Conservation (phyloP, 1,140 invertebrate species). For the Caenorhabditis tropicalis region DNA sequence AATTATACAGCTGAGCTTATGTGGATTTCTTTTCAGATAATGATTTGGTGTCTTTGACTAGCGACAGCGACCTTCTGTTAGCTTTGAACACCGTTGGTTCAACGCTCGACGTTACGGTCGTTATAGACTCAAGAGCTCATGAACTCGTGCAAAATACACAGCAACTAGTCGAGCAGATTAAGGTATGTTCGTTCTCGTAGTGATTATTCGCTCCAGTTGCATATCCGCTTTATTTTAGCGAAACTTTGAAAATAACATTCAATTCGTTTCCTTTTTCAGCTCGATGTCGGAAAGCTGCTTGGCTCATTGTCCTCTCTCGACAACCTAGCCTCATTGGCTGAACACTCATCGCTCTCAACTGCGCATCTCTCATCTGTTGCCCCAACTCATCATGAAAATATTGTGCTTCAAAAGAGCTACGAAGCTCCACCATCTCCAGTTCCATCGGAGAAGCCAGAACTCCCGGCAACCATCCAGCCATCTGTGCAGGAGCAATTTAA, state of each 20-base stretch:
- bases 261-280: constrained; percentile 30
- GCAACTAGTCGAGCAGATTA: constrained; percentile 32
- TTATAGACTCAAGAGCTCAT: constrained; percentile 39
- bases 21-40: constrained; percentile 52
- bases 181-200: no score
- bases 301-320: not conserved
- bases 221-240: no score
- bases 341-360: not conserved
- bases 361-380: not conserved
- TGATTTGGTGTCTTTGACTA: constrained; percentile 62
- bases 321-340: not conserved
- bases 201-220: no score
- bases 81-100: constrained; percentile 52
- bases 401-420: constrained; percentile 12
- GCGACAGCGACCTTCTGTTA: constrained; percentile 62
- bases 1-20: not conserved
- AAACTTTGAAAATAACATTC: no score
- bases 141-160: not conserved
- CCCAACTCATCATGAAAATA: not conserved
- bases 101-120: constrained; percentile 34
- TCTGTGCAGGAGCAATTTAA: constrained; percentile 56
- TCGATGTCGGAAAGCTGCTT: constrained; percentile 17
- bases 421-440: constrained; percentile 35
- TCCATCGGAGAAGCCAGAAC: constrained; percentile 42
- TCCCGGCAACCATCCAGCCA: constrained; percentile 58